Base-by-base conservation (phyloP, 2,797 vertebrate genomes). In the Syngnathus rostellatus region DNA sequence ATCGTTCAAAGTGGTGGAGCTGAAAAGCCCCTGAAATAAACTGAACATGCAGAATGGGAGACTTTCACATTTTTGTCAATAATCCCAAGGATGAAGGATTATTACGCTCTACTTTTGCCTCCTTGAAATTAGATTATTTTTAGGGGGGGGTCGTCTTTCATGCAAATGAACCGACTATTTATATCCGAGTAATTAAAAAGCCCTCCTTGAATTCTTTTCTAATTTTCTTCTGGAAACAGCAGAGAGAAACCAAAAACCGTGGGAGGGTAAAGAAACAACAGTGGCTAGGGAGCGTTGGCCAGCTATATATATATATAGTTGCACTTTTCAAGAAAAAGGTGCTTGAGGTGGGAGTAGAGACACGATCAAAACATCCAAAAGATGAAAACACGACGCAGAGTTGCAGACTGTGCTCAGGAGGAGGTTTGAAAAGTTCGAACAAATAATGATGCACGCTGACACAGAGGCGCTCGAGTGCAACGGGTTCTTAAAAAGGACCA, bases 321-420 rank as follows among this genome's bases (percentile, higher is more conserved):
- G 40, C 40, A 37, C 39, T 40, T 68, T 71, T 78, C 51, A 14
- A 31, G 31, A 50, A 39, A 40, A 40, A 64, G 48, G 48, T 39
- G 14, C 61, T 63, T 41, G 9, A 7, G 62, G 64, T 54, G 66
- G 66, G 68, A 73, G 53, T 25, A 45, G 64, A 73, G 43, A 63
- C 57, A 75, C 39, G 66, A 69, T 73, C 62, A 72, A 79, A 23
- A 50, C 61, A 76, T 71, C 77, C 73, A 66, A 72, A 63, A 53
- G 50, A 41, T 23, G 10, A 40, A 21, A 45, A 41, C 10, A 2
- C 58, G n/a, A 12, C 19, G 23, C 46, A 12, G 43, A 31, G n/a
- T 9, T n/a, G 23, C 46, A 19, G 43, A 31, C 8, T 37, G 62
- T 23, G 41, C 12, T 48, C 41, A 53, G 62, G 53, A 38, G 74